Percentiles rank a stretch among this genome's conserved stretches.
Conservation (phyloP, 2,113 vertebrate genomes). For the Rana temporaria region DNA sequence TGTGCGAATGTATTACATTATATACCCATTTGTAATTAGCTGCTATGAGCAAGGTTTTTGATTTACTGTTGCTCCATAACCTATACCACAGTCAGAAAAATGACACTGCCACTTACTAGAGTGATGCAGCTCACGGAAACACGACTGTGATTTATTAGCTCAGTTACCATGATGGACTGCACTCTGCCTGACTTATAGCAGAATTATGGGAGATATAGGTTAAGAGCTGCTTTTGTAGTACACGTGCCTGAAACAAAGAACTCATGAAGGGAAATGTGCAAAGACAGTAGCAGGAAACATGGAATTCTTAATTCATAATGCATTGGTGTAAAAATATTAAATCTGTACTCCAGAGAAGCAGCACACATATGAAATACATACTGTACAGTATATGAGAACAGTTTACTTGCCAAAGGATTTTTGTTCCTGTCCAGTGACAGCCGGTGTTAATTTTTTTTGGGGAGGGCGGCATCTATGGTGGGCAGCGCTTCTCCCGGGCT, state of each 20-base stretch:
- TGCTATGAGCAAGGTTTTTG: not conserved
- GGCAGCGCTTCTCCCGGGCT: no score
- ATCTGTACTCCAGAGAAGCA: no score
- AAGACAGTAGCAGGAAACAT: not conserved
- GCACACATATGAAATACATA: no score
- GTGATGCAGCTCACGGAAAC: conserved; percentile 1
- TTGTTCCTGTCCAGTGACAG: no score
- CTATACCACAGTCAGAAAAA: conserved; percentile 22
- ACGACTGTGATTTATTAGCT: conserved; percentile 7
- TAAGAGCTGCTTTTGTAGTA: not conserved
- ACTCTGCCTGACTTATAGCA: not conserved
- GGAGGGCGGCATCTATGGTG: no score
- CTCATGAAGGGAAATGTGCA: not conserved
- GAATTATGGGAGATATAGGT: not conserved
- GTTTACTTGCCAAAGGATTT: no score
- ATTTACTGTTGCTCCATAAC: conserved; percentile 1
- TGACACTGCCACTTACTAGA: not conserved
- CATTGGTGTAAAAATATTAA: no score
- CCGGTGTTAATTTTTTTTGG: no score
- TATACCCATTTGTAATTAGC: not conserved
- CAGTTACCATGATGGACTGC: not conserved
- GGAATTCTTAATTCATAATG: no score
- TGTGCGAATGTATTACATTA: not conserved
- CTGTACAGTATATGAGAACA: no score
- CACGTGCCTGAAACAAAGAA: not conserved